phyloP scores from a whole-genome alignment of 2,888 invertebrate genomes.

The Polydrusus pterygomalis region DNA sequence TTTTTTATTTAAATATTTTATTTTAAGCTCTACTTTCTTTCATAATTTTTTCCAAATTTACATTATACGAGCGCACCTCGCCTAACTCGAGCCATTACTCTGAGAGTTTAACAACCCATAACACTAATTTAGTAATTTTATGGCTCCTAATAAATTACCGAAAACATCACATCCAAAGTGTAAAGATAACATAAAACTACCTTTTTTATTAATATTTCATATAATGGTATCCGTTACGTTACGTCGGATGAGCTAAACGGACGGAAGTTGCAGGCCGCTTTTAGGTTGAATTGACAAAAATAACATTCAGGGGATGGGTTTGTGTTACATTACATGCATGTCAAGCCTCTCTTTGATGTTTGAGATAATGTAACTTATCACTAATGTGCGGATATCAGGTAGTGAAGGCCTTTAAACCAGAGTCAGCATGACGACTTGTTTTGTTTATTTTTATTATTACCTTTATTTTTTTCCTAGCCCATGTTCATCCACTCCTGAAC shows the following conservation, averaged over 20 bases:
- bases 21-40: too few relatives aligned
- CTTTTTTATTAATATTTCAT: slow-evolving; percentile 25
- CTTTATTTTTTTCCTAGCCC: too few relatives aligned
- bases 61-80: slow-evolving; percentile 7
- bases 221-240: not conserved
- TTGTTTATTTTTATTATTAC: too few relatives aligned
- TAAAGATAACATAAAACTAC: slow-evolving; percentile 33
- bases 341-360: not conserved
- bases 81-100: slow-evolving; percentile 31
- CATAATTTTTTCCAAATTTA: slow-evolving; percentile 11
- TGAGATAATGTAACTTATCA: not conserved
- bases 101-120: slow-evolving; percentile 45
- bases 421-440: too few relatives aligned
- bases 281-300: not conserved
- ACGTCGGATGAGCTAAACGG: not conserved
- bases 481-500: too few relatives aligned
- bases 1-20: too few relatives aligned
- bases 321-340: not conserved
- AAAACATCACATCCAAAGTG: slow-evolving; percentile 30
- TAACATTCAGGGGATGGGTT: too few relatives aligned
- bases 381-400: too few relatives aligned
- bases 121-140: slow-evolving; percentile 39
- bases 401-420: too few relatives aligned
- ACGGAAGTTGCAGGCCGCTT: slow-evolving; percentile 3
- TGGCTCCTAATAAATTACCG: slow-evolving; percentile 31